Evolutionary conservation across 2,797 vertebrate species (phyloP), one percentile per base, ranked within the genome.

Genomic region (Adelosebastes latens): DNA sequence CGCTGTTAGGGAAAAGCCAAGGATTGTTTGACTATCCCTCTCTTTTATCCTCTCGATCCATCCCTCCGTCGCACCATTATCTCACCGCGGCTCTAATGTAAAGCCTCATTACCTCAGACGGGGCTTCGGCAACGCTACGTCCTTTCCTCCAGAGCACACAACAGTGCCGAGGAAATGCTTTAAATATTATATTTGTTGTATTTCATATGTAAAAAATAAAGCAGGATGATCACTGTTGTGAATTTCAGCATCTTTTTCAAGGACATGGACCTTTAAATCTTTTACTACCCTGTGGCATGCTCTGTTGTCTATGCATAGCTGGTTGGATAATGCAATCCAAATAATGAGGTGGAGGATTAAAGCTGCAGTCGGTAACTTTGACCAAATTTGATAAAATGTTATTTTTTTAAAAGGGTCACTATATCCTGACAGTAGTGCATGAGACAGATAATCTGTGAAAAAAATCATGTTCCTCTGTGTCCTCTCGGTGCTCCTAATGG

Each of bases 31-130:
- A 84, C 52, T 27, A 49, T n/a, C 46, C 8, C 62, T 32, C 46
- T 27, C 63, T 69, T 66, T 83, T 52, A 80, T 82, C 68, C 65
- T 71, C 46, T 75, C 13, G 0, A 85, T 77, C 68, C 4, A 34
- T 76, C 65, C 36, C 67, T 77, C 24, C 27, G 6, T 42, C 61
- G 73, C 36, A 12, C 55, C 61, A 25, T 87, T 76, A 75, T 84
- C 66, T 79, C 64, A 9, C 10, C 22, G 6, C 5, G 2, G 14
- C 71, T 72, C 61, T 61, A 70, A 79, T 69, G 63, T 64, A 64
- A 75, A 59, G 80, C 80, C 59, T 80, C 83, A 90, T 88, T 88
- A 85, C 56, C 46, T 67, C 77, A 18, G 60, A 86, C 31, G 16
- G 77, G 67, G 69, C 68, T 80, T 62, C 46, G 14, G 46, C 58